Evolutionary conservation across 2,888 invertebrate genomes (phyloP), one percentile per base, ranked within the genome.

Genomic region (Drosophila barbarae): DNA sequence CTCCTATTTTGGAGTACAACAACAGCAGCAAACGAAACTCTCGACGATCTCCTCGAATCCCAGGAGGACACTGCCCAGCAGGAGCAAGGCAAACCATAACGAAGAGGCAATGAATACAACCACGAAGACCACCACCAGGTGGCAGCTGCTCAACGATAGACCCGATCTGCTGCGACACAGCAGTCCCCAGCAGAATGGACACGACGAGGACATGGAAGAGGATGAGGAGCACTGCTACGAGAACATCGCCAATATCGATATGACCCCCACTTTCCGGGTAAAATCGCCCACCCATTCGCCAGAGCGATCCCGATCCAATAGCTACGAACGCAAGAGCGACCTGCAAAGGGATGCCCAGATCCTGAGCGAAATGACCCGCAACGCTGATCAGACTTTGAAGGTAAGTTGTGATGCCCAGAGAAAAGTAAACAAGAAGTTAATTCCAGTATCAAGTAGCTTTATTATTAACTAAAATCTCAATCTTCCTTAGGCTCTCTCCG

Each of bases 341-440:
- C 72, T 88, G 64, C 80, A 88, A 51, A 82, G 89, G n/a, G 89
- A 90, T 71, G 88, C 88, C 8, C 86, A 85, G 72, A 92, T 92
- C 69, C 85, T 92, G 60, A 91, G 91, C 73, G 92, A 92, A 85
- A 89, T 92, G 77, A 91, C 91, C 13, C 90, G 90, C 78, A 91
- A 91, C 51, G 92, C 92, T 60, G 92, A 92, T 88, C 91, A 92
- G 87, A 92, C 92, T 71, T 85, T 92, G 73, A 88, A 87, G 86
- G 89, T 89, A 56, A 54, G 34, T 18, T 2, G 2, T 0, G 12
- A 3, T 38, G 5, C 10, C 15, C 5, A 18, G 5, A 1, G 26
- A 26, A 5, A 26, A 6, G 18, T 18, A 26, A 26, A 26, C 0
- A 26, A 26, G 5, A 5, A 26, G 26, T 21, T 28, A 28, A 28